Conservation (phyloP, 2,888 invertebrate genomes). For the Drosophila mayaguana region DNA sequence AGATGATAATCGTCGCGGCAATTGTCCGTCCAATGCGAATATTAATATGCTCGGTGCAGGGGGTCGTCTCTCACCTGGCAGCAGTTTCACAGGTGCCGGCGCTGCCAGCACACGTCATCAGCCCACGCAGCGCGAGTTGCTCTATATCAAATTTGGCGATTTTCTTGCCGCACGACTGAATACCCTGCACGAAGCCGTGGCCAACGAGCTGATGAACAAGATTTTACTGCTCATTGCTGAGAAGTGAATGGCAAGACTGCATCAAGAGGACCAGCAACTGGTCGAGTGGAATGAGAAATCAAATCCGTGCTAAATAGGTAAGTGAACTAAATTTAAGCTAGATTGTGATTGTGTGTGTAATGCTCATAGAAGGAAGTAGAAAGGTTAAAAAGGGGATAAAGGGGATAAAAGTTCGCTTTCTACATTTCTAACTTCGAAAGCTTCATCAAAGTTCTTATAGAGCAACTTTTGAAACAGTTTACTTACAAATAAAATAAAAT, state of each 20-base stretch:
- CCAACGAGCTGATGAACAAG: conserved; percentile 84
- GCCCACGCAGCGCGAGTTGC: conserved; percentile 77
- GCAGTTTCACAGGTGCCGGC: conserved; percentile 59
- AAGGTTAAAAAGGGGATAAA: no score
- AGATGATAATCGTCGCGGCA: background rate
- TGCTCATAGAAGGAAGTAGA: no score
- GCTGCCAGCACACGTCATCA: conserved; percentile 45
- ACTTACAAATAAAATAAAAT: no score
- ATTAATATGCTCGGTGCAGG: conserved; percentile 43
- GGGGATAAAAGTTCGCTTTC: no score
- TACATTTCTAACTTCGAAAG: no score
- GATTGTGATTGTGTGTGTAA: no score
- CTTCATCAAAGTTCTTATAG: no score
- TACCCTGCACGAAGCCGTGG: conserved; percentile 81
- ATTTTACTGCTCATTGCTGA: conserved; percentile 83
- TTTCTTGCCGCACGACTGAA: conserved; percentile 83
- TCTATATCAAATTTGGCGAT: conserved; percentile 83
- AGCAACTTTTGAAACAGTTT: no score
- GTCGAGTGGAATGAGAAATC: conserved; percentile 12
- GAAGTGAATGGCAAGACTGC: conserved; percentile 55
- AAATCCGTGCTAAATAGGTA: conserved; percentile 32
- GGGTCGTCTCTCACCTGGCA: conserved; percentile 55
- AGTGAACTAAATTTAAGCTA: conserved; percentile 7
- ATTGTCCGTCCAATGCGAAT: conserved; percentile 39
- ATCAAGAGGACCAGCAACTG: background rate